A percentile compares a stretch with the other conserved stretches of the same genome.
Evolutionary conservation across 2,113 vertebrate genomes (phyloP).

Genomic region (Centrocercus urophasianus): DNA sequence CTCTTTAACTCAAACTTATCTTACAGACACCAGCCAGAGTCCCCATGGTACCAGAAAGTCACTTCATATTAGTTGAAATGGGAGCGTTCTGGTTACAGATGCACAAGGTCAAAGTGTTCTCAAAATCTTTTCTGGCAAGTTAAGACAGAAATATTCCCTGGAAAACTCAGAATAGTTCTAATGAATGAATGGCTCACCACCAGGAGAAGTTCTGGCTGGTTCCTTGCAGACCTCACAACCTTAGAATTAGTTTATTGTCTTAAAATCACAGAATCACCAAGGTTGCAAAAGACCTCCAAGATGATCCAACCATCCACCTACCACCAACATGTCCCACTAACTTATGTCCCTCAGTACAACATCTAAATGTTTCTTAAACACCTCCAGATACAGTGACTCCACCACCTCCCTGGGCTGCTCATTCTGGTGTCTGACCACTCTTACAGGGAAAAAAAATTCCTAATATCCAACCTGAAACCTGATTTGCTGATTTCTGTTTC

Average conservation of each 20-base stretch:
- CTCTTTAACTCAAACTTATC: neutral
- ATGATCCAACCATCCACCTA: no score
- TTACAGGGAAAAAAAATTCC: no score
- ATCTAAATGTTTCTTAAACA: no score
- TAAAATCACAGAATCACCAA: no score
- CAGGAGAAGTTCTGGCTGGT: neutral
- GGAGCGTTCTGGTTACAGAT: neutral
- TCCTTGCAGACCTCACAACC: accelerated
- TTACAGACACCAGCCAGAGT: neutral
- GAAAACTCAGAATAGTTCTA: neutral
- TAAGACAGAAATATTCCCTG: neutral
- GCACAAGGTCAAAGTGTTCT: neutral
- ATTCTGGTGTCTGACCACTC: no score
- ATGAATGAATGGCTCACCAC: accelerated
- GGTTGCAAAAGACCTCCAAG: no score
- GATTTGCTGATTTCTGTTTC: neutral
- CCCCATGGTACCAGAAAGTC: neutral
- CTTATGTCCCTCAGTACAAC: no score
- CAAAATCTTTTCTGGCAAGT: neutral
- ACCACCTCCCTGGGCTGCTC: no score
- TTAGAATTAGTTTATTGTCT: neutral
- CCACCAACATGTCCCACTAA: no score
- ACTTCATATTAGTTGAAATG: neutral
- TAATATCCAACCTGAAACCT: neutral
- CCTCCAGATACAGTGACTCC: no score